Evolutionary conservation across 2,113 vertebrate species (phyloP).

Genomic region (Brachypteracias leptosomus): DNA sequence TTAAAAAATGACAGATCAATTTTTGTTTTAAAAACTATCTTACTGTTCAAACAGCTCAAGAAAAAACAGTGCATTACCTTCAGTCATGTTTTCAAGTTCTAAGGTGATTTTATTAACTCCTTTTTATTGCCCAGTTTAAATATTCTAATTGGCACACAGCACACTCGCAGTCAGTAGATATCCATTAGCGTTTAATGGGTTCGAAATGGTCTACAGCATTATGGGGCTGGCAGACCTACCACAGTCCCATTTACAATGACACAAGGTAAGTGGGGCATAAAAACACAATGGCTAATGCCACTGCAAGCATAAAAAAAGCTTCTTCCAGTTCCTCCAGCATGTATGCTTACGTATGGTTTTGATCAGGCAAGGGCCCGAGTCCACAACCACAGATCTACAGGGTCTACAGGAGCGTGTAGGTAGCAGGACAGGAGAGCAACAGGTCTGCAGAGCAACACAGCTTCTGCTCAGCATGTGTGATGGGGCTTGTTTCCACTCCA

Average conservation of each 20-base stretch:
- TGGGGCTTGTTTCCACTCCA: neutral
- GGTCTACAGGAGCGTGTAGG: neutral
- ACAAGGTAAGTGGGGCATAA: neutral
- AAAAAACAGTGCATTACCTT: neutral
- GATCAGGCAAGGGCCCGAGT: too few relatives aligned
- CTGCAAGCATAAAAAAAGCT: neutral
- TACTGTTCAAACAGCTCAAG: neutral
- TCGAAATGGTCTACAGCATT: neutral
- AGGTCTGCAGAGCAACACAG: neutral
- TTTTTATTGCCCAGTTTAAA: conserved; percentile 57
- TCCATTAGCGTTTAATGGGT: conserved; percentile 36
- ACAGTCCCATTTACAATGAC: neutral
- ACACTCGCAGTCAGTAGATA: conserved; percentile 29
- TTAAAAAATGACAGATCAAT: neutral
- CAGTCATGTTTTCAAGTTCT: conserved; percentile 45
- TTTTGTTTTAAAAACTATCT: neutral
- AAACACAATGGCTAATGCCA: neutral
- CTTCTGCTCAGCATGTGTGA: neutral
- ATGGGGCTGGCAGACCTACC: conserved; percentile 30
- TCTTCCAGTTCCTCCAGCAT: neutral
- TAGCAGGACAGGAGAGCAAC: neutral
- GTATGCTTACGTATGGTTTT: neutral
- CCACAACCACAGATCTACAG: too few relatives aligned
- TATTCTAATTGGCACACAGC: conserved; percentile 42
- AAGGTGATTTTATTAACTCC: conserved; percentile 60